These are phyloP conservation scores for Sciurus vulgaris DNA, from an alignment of 2,797 vertebrate genomes.

Conservation along the genomic window DNA sequence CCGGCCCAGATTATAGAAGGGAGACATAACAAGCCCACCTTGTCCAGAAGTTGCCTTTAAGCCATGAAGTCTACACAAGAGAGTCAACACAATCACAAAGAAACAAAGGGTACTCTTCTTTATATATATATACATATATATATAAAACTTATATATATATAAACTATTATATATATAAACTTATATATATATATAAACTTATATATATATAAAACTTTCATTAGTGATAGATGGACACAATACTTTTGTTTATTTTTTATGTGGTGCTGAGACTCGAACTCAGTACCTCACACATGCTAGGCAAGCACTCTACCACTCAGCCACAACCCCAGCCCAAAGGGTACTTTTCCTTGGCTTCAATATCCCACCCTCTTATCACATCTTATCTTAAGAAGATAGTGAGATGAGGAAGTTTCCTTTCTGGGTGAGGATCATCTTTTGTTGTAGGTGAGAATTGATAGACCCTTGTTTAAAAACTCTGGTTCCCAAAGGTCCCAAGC, in stretches of 20 bases:
- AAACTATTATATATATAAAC: too few species aligned
- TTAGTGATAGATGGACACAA: too few species aligned
- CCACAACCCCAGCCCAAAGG: neutral
- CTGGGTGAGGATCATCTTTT: neutral
- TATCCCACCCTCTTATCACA: neutral
- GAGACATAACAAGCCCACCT: neutral
- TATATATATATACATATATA: too few species aligned
- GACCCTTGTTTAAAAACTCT: conserved; percentile 1
- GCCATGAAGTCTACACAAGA: neutral
- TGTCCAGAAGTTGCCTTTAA: neutral
- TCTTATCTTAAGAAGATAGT: neutral
- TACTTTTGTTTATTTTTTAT: too few species aligned
- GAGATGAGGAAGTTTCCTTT: neutral
- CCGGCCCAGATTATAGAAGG: neutral
- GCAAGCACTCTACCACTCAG: too few species aligned
- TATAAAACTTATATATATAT: too few species aligned
- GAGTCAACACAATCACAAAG: neutral
- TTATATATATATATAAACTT: too few species aligned
- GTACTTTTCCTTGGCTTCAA: neutral
- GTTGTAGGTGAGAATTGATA: neutral
- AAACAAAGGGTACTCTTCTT: neutral
- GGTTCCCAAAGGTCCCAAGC: neutral
- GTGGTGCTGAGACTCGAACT: too few species aligned
- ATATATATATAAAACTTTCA: too few species aligned
- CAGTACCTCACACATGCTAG: too few species aligned